Evolutionary conservation across 2,113 vertebrate species (phyloP).

Genomic region (Amphiprion percula): DNA sequence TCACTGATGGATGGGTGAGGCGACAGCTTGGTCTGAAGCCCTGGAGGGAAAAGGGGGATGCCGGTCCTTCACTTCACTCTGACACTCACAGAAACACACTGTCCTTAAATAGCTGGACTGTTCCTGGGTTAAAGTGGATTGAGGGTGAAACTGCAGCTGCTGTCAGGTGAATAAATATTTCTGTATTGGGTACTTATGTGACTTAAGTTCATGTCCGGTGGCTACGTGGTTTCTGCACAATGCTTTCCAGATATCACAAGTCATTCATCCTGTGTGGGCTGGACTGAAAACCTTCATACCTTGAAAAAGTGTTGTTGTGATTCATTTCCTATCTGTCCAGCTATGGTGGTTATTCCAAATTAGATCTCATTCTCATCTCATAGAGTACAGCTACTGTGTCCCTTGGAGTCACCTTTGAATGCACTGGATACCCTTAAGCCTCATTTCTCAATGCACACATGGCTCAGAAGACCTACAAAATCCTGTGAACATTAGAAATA

Average conservation of each 20-base stretch:
- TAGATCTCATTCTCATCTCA: no score
- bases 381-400: no score
- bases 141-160: background rate
- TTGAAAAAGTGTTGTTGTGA: background rate
- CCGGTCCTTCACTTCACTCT: slow-evolving; percentile 15
- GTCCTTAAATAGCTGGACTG: slow-evolving; percentile 54
- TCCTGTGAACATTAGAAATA: no score
- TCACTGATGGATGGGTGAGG: slow-evolving; percentile 59
- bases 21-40: slow-evolving; percentile 60
- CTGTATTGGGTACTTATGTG: background rate
- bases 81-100: slow-evolving; percentile 16
- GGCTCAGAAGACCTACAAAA: no score
- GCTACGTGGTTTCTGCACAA: background rate
- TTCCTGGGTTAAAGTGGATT: background rate
- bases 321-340: background rate
- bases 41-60: slow-evolving; percentile 45
- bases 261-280: background rate
- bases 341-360: background rate
- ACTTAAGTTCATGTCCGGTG: background rate
- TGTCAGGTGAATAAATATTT: slow-evolving; percentile 12
- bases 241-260: background rate
- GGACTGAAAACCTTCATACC: background rate
- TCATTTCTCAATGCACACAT: no score
- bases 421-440: no score
- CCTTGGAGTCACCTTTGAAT: no score